phyloP scores from a whole-genome alignment of 53 echinoderm and acorn worm species.

The Mesocentrotus franciscanus region DNA sequence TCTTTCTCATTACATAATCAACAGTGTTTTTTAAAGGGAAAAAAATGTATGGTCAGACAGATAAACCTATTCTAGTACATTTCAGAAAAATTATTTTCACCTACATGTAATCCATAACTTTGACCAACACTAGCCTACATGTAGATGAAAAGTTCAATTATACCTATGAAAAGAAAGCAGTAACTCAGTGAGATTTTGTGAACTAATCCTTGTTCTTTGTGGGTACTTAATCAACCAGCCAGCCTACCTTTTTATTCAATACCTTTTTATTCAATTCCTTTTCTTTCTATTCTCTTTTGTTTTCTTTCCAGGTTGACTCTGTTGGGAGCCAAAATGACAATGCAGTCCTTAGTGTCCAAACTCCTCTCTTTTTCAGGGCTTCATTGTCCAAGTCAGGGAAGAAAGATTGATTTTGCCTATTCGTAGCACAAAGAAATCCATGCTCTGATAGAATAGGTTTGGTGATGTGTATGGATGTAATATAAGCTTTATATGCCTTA shows the following conservation, averaged over 20 bases:
- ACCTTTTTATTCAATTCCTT: neutral
- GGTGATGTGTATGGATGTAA: neutral
- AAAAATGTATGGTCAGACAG: neutral
- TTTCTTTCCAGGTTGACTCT: neutral
- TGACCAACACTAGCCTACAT: neutral
- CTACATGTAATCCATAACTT: neutral
- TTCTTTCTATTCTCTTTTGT: neutral
- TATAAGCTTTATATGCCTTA: too few relatives aligned
- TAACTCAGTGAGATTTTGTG: neutral
- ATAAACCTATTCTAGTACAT: neutral
- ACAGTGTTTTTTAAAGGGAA: neutral
- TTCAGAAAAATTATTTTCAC: neutral
- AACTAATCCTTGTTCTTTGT: neutral
- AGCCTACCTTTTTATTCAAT: neutral
- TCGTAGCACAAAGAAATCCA: neutral
- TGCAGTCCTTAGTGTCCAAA: neutral
- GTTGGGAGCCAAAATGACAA: neutral
- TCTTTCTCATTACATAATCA: neutral
- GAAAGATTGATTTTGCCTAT: conserved; percentile 27
- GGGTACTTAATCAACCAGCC: neutral
- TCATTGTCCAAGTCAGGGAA: neutral
- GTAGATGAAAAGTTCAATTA: neutral
- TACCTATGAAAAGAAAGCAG: neutral
- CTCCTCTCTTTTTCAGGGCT: neutral
- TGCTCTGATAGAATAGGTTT: neutral